Evolutionary conservation across 2,797 vertebrate species (phyloP).

Genomic region (Clarias laeviceps): DNA sequence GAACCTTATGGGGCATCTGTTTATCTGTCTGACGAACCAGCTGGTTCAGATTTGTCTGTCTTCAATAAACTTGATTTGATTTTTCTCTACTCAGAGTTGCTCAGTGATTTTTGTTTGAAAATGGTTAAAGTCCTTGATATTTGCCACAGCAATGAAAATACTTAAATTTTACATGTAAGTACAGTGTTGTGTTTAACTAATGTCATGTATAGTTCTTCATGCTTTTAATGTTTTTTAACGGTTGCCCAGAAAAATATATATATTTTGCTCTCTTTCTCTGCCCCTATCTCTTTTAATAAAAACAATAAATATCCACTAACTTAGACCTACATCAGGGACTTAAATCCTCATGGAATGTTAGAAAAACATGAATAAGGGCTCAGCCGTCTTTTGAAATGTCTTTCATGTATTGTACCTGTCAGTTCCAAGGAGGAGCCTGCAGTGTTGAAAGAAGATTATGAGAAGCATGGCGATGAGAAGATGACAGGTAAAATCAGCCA

Average conservation of each 20-base stretch:
- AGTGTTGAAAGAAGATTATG: constrained; percentile 55
- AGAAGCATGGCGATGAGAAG: constrained; percentile 10
- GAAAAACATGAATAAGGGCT: constrained; percentile 30
- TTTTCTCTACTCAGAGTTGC: too few species aligned
- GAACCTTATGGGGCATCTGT: too few species aligned
- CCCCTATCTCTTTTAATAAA: not conserved
- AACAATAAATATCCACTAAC: not conserved
- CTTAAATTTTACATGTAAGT: not conserved
- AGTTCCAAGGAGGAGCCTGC: constrained; percentile 40
- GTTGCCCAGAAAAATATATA: not conserved
- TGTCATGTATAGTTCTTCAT: not conserved
- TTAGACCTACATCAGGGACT: not conserved
- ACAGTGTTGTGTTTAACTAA: not conserved
- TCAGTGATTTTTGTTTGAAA: too few species aligned
- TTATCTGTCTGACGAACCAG: too few species aligned
- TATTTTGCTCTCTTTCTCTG: not conserved
- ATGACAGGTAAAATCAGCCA: constrained; percentile 61
- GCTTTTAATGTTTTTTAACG: too few species aligned
- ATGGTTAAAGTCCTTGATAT: too few species aligned
- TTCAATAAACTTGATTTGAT: too few species aligned
- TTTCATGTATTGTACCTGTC: constrained; percentile 60
- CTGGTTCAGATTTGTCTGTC: too few species aligned
- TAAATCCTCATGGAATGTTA: constrained; percentile 20
- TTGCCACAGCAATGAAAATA: too few species aligned
- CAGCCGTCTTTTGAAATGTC: constrained; percentile 16